Evolutionary conservation across 2,113 vertebrate genomes (phyloP), one percentile per base, ranked within the genome.

Genomic region (Clarias batrachus): DNA sequence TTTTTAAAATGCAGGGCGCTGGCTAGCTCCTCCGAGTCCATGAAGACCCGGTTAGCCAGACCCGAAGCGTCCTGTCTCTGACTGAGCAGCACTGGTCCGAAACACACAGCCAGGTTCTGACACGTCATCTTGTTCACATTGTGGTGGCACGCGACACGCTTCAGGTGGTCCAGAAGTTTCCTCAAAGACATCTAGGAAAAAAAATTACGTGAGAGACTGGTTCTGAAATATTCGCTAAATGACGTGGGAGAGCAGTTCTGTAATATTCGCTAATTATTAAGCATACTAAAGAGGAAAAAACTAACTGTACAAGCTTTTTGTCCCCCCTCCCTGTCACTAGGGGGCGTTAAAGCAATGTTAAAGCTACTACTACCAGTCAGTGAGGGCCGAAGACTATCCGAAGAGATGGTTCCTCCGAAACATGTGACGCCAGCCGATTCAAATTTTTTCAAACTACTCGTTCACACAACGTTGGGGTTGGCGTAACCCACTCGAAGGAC

Each of bases 1-100:
- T 99, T 99, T 90, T 99, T 99, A 95, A 99, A 99, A 93, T 99
- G 97, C 92, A 99, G 94, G 14, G 98, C 98, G 89, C 95, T 98
- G 48, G 98, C 98, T 70, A 99, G 96, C 92, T 99, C 98, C 93
- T 99, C 97, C 0, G 97, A 99, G 92, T 99, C 98, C 37, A 96
- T 97, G 92, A 99, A 99, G 89, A 99, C 96, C 66, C 97, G 95
- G 93, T 98, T 97, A 91, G 95, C 97, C 90, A 97, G 97, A 84
- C 94, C 96, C 30, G 94, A 96, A 60, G 97, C 96, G 85, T 99
- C 97, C 94, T 99, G 98, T 17, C 94, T 95, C 92, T 99, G 97
- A 92, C 97, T 99, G 84, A 99, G 94, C 77, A 99, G 93, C 76
- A 99, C 98, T 0, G 98, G 98, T 80, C 98, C 98, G 87, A 99